phyloP scores from a whole-genome alignment of 2,113 vertebrate species.

The Ictalurus punctatus region DNA sequence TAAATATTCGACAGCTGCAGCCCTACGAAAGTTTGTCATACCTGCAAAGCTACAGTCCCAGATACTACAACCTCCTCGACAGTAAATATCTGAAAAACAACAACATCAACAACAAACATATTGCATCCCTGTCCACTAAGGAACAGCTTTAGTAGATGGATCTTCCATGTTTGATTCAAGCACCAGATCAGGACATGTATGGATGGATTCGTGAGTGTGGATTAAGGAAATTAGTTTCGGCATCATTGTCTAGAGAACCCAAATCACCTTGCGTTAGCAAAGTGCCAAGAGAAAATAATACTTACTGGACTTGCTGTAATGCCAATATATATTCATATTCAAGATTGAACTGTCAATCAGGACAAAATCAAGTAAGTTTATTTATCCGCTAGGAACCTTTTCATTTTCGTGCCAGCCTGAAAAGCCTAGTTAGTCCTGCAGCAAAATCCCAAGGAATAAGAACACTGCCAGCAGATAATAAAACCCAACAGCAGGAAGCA shows the following conservation, averaged over 20 bases:
- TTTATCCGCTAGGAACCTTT: background rate
- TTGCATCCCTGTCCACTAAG: slow-evolving; percentile 1
- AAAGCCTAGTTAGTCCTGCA: background rate
- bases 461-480: background rate
- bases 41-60: slow-evolving; percentile 55
- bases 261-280: background rate
- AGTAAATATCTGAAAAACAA: slow-evolving; percentile 61
- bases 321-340: background rate
- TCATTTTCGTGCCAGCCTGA: background rate
- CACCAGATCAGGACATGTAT: slow-evolving; percentile 1
- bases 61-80: slow-evolving; percentile 56
- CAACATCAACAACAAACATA: slow-evolving; percentile 14
- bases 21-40: slow-evolving; percentile 34
- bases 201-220: background rate
- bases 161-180: background rate
- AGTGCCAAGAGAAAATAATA: background rate
- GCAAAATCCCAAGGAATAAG: background rate
- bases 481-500: background rate
- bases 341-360: background rate
- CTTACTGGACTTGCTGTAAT: background rate
- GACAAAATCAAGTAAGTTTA: background rate
- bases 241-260: background rate
- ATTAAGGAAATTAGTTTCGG: background rate
- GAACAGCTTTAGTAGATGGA: background rate
- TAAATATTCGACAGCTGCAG: background rate